Evolutionary conservation across 2,797 vertebrate species (phyloP).

Genomic region (Alexandromys oeconomus): DNA sequence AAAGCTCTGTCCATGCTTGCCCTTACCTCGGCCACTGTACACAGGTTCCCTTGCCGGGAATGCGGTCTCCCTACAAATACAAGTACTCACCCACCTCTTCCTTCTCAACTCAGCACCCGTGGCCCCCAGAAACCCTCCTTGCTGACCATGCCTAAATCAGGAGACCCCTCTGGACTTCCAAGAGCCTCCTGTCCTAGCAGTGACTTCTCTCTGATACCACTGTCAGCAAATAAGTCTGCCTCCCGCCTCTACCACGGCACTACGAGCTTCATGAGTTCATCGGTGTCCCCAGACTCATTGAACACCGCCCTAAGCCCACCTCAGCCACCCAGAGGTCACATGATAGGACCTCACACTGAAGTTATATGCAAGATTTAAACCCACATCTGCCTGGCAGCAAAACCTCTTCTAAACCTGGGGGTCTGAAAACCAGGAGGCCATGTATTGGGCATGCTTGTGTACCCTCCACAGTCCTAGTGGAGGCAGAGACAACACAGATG

Average conservation of each 20-base stretch:
- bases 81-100: neutral
- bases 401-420: neutral
- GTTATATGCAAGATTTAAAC: neutral
- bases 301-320: neutral
- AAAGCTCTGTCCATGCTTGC: neutral
- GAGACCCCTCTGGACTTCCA: neutral
- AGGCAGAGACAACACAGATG: too few species aligned
- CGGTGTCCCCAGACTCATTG: neutral
- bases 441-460: neutral
- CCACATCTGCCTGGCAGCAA: slow-evolving; percentile 26
- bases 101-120: neutral
- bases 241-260: too few species aligned
- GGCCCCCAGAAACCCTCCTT: neutral
- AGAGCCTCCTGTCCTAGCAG: neutral
- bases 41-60: too few species aligned
- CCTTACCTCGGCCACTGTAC: accelerated
- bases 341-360: neutral
- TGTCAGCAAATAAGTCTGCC: neutral
- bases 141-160: neutral
- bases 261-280: neutral
- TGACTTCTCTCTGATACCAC: neutral
- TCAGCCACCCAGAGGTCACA: neutral
- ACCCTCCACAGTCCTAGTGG: neutral
- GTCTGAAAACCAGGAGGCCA: neutral
- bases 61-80: neutral